These are phyloP conservation scores for Chitala chitala DNA, from an alignment of 2,113 vertebrate species.

Conservation along the genomic window DNA sequence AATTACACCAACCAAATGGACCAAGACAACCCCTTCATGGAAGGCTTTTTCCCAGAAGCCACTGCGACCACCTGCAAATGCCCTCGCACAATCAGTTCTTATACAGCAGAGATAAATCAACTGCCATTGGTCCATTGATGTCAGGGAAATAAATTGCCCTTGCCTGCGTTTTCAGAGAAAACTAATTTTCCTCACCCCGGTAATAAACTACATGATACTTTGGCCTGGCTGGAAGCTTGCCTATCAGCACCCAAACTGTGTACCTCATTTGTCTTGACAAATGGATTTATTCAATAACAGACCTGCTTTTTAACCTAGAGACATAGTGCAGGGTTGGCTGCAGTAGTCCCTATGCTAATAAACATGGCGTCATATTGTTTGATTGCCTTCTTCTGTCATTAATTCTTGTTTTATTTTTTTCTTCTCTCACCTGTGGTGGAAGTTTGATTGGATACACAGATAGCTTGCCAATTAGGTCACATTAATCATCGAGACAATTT, in stretches of 20 bases:
- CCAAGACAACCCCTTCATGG: constrained; percentile 4
- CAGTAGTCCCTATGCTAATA: constrained; percentile 29
- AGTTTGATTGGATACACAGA: constrained; percentile 31
- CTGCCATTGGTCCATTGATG: constrained; percentile 50
- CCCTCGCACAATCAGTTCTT: constrained; percentile 48
- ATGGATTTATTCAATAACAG: constrained; percentile 42
- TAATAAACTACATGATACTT: constrained; percentile 51
- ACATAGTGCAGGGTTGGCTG: constrained; percentile 20
- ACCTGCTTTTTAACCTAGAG: constrained; percentile 37
- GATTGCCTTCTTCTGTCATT: constrained; percentile 30
- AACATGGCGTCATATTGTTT: constrained; percentile 27
- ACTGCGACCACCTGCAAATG: constrained; percentile 24
- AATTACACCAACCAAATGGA: constrained; percentile 23
- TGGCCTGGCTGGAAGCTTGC: constrained; percentile 42
- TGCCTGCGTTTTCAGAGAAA: constrained; percentile 52
- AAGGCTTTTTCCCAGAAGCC: constrained; percentile 24
- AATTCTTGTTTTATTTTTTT: constrained; percentile 20
- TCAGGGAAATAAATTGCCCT: constrained; percentile 53
- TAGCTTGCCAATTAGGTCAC: constrained; percentile 35
- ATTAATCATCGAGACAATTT: constrained; percentile 31
- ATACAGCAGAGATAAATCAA: constrained; percentile 54
- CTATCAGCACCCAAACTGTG: constrained; percentile 32
- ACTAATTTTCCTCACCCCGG: constrained; percentile 54
- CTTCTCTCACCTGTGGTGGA: constrained; percentile 30
- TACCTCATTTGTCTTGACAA: constrained; percentile 50